Base-by-base conservation (phyloP, 2,113 vertebrate species). In the Circaetus gallicus region DNA sequence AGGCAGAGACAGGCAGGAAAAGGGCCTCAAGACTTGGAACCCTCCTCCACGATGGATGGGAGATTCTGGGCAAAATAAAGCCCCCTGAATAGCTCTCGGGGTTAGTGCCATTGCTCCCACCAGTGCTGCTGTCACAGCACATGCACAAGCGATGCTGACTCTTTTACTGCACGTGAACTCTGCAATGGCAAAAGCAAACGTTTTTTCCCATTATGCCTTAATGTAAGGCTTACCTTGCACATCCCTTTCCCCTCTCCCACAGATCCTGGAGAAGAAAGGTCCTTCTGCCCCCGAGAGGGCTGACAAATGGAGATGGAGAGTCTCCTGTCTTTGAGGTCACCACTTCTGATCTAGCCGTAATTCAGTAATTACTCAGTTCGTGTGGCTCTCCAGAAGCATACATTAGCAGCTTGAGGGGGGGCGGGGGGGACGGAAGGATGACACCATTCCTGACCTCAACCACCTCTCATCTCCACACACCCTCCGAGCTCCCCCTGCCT, bases 301-400 rank as follows among this genome's bases (percentile, higher is more conserved):
- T 96, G 89, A 94, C 81, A 96, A 96, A 95, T 80, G 71, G 86
- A 92, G 86, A 90, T 67, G 63, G 92, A 95, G 53, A 89, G 70
- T 70, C 84, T 87, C 86, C 69, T 90, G 84, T 82, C 89, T 95
- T 21, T 83, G 93, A 94, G 94, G 93, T 96, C 96, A 95, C 55
- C 94, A 78, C 82, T 96, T 96, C 87, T 96, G 96, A 96, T 97
- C 84, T 40, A 88, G 82, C 82, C 0, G 2, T 91, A 94, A 95
- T 95, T 94, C 84, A 81, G 93, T 77, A 93, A 95, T 95, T 95
- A 91, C 81, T 95, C 73, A 36, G 66, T 66, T 76, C 1, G 0
- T 20, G 28, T 42, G 58, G 59, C 93, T 95, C 86, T 95, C 56
- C 74, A 88, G 74, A 72, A 91, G 78, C 65, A 87, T 16, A 66